A percentile compares a stretch with the other conserved stretches of the same genome.
Evolutionary conservation across 2,797 vertebrate genomes (phyloP).

Genomic region (Falco concolor): DNA sequence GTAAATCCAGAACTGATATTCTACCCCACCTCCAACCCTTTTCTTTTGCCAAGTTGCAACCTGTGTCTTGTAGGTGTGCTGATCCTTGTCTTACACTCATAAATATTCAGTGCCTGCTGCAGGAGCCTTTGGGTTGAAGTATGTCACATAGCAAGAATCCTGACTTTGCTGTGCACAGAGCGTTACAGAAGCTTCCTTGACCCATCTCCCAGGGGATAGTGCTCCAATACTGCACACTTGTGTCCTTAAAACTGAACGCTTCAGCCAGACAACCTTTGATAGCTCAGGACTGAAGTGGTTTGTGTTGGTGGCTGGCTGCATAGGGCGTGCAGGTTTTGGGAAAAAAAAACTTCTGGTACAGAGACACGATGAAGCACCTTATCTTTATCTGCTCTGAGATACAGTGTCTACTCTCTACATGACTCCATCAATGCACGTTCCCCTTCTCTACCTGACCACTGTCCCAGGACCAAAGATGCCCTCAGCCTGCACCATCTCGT

Average conservation of each 20-base stretch:
- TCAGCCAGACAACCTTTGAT: not conserved
- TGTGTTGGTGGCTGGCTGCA: not conserved
- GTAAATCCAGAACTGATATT: not conserved
- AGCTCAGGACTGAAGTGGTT: not conserved
- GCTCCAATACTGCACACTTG: not conserved
- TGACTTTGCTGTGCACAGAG: not conserved
- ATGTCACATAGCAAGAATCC: not conserved
- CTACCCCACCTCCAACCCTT: not conserved
- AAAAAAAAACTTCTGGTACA: not conserved
- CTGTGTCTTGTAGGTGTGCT: constrained; percentile 1
- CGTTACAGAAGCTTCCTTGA: not conserved
- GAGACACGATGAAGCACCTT: not conserved
- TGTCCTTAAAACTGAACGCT: not conserved
- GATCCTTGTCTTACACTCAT: constrained; percentile 30
- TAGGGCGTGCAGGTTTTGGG: not conserved
- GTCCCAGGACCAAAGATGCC: not conserved
- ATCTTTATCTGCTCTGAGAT: not conserved
- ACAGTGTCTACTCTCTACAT: accelerated
- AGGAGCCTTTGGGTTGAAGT: not conserved
- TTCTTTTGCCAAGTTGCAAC: not conserved
- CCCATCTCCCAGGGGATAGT: not conserved
- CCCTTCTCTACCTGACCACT: not conserved
- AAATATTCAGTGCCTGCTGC: constrained; percentile 42
- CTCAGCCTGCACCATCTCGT: not conserved
- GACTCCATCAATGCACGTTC: not conserved